Conservation (phyloP, 2,888 invertebrate species). For the Drosophila birchii region DNA sequence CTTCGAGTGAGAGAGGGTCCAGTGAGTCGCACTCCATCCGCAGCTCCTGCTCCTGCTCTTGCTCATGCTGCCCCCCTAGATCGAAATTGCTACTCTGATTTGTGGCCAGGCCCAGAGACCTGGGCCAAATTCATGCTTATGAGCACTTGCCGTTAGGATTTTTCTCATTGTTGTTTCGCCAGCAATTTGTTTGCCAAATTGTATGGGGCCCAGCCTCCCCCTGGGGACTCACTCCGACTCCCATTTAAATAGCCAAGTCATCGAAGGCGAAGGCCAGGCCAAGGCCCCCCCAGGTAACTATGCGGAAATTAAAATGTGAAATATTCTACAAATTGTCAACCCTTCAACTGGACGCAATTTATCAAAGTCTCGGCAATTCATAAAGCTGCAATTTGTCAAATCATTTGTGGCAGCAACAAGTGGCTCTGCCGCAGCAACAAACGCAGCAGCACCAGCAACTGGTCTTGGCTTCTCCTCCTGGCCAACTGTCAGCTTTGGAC, state of each 20-base stretch:
- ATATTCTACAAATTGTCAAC: conserved; percentile 68
- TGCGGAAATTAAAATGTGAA: conserved; percentile 59
- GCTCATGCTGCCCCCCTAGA: conserved; percentile 9
- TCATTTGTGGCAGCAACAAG: conserved; percentile 72
- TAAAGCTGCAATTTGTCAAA: conserved; percentile 81
- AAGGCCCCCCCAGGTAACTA: conserved; percentile 23
- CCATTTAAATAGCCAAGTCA: conserved; percentile 39
- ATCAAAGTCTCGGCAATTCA: conserved; percentile 70
- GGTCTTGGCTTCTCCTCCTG: conserved; percentile 45
- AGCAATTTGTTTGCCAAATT: conserved; percentile 45
- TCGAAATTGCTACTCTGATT: conserved; percentile 69
- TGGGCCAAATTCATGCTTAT: conserved; percentile 54
- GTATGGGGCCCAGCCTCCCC: conserved; percentile 26
- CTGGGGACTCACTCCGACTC: neutral
- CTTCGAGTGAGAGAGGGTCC: conserved; percentile 44
- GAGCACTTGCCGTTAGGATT: conserved; percentile 67
- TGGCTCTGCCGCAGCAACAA: conserved; percentile 40
- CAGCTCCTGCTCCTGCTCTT: conserved; percentile 3
- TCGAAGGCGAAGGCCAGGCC: neutral
- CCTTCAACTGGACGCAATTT: conserved; percentile 70
- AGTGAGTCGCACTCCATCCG: conserved; percentile 1
- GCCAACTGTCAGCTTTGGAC: conserved; percentile 79
- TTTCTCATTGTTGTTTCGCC: conserved; percentile 58
- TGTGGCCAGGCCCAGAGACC: conserved; percentile 31
- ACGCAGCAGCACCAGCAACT: conserved; percentile 37